Conservation (phyloP, 2,113 vertebrate species). For the Procavia capensis region DNA sequence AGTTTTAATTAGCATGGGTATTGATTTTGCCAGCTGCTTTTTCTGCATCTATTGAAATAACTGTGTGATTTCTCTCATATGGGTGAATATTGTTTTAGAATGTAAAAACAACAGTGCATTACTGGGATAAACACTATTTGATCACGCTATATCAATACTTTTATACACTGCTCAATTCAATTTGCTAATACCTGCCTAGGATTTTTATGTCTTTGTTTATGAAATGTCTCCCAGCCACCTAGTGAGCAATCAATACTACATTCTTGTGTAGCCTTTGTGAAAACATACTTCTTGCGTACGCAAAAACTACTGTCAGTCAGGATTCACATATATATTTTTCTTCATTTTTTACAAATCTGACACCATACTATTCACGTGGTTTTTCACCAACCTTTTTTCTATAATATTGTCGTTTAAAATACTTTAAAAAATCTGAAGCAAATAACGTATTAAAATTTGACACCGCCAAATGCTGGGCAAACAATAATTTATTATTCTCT, state of each 20-base stretch:
- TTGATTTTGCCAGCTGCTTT: slow-evolving; percentile 28
- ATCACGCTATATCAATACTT: neutral
- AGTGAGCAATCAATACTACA: neutral
- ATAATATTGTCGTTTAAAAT: neutral
- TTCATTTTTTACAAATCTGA: neutral
- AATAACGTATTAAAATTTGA: too few relatives aligned
- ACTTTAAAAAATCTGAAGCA: neutral
- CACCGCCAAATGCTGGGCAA: neutral
- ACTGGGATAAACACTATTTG: too few relatives aligned
- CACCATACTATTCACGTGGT: neutral
- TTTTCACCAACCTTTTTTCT: neutral
- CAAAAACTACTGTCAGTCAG: neutral
- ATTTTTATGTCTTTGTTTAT: neutral
- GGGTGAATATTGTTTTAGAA: slow-evolving; percentile 10
- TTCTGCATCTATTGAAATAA: neutral
- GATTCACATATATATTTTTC: neutral
- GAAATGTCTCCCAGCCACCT: slow-evolving; percentile 32
- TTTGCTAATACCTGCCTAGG: neutral
- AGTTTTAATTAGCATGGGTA: neutral
- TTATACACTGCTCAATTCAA: neutral
- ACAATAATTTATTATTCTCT: neutral
- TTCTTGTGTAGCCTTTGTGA: neutral
- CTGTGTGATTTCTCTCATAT: neutral
- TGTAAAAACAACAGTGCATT: neutral
- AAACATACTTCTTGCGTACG: neutral